Conservation (phyloP, 2,797 vertebrate genomes). For the Zalophus californianus region DNA sequence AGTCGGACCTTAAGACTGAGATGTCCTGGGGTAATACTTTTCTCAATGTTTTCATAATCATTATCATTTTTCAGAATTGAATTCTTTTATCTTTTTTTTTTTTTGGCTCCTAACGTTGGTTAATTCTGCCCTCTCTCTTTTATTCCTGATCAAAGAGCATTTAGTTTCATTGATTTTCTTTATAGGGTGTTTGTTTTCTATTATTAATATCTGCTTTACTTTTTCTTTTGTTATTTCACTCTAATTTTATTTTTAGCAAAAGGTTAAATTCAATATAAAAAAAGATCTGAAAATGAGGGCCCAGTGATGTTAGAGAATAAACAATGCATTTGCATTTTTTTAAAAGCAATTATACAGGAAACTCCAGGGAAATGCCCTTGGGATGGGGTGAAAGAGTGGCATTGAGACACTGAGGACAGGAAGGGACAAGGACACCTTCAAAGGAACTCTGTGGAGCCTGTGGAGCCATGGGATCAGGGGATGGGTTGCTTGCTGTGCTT, state of each 20-base stretch:
- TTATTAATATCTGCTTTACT: neutral
- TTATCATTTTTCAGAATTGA: neutral
- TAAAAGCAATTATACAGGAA: neutral
- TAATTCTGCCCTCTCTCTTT: neutral
- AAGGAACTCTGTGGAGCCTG: neutral
- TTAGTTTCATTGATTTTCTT: neutral
- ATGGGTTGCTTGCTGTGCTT: neutral
- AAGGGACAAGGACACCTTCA: neutral
- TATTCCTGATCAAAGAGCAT: conserved; percentile 30
- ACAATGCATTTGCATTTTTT: neutral
- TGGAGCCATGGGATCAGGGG: neutral
- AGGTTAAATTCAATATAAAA: neutral
- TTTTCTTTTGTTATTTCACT: conserved; percentile 41
- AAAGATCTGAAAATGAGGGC: neutral
- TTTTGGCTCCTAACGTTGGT: neutral
- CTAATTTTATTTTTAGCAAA: neutral
- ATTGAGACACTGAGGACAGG: neutral
- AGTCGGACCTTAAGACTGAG: neutral
- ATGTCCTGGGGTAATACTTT: neutral
- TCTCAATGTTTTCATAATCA: neutral
- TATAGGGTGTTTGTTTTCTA: neutral
- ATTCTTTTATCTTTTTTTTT: neutral
- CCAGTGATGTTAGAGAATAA: neutral
- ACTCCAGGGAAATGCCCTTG: neutral
- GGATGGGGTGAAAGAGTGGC: neutral